Conservation (phyloP, 2,113 vertebrate species). For the Galemys pyrenaicus region DNA sequence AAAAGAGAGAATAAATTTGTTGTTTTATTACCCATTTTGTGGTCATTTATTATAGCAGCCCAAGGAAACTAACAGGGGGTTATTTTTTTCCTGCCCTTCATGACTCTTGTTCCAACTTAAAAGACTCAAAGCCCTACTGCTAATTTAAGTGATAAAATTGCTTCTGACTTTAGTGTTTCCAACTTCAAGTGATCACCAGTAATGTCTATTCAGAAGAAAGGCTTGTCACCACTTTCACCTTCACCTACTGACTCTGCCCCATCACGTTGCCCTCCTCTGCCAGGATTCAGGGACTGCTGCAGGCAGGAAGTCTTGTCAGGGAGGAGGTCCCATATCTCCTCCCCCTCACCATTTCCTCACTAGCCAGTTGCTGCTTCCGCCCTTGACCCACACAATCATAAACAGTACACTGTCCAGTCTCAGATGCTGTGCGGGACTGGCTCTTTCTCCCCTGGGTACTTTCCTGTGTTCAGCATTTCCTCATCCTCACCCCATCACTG, state of each 20-base stretch:
- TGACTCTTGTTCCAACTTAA: not conserved
- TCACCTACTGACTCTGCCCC: too few species aligned
- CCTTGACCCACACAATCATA: not conserved
- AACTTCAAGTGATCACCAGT: not conserved
- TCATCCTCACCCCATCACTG: not conserved
- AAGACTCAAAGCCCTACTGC: not conserved
- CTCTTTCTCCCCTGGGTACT: not conserved
- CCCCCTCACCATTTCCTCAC: not conserved
- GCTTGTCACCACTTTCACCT: not conserved
- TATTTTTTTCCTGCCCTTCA: not conserved
- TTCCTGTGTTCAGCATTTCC: not conserved
- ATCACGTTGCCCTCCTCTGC: fast-evolving
- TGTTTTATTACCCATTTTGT: not conserved
- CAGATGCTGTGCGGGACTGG: not conserved
- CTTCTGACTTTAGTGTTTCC: not conserved
- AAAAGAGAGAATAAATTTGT: not conserved
- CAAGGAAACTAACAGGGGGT: not conserved
- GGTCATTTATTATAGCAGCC: not conserved
- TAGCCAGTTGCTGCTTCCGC: not conserved
- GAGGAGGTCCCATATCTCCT: too few species aligned
- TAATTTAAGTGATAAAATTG: not conserved
- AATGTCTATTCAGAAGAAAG: not conserved
- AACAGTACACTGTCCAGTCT: not conserved
- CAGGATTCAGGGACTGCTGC: not conserved
- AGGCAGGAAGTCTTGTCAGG: not conserved